phyloP scores from a whole-genome alignment of 1,140 invertebrate species.

The Homalodisca vitripennis region DNA sequence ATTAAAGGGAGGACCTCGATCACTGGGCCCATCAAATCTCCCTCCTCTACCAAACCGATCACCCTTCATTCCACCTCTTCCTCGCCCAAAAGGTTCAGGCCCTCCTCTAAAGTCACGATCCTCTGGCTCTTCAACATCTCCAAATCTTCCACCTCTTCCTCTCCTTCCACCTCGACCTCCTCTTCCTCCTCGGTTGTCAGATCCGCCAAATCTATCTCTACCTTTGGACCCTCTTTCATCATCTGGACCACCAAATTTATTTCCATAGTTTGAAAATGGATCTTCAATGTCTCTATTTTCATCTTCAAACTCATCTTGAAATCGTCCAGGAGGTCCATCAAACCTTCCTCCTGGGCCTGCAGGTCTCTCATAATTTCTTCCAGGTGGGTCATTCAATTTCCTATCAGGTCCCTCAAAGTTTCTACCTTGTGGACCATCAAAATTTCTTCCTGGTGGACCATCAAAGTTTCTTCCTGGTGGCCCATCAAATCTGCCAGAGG shows the following conservation, averaged over 20 bases:
- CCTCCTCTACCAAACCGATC: constrained; percentile 1
- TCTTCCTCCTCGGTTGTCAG: constrained; percentile 19
- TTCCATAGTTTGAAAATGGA: constrained; percentile 11
- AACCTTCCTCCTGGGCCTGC: constrained; percentile 18
- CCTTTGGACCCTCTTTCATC: neutral
- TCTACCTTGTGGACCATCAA: constrained; percentile 1
- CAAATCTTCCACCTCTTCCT: constrained; percentile 6
- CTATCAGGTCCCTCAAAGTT: constrained; percentile 14
- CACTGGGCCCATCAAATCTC: constrained; percentile 26
- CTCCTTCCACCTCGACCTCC: neutral
- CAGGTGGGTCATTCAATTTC: neutral
- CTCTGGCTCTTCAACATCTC: constrained; percentile 10
- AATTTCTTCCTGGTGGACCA: neutral
- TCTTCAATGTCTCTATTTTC: neutral
- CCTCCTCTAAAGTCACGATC: constrained; percentile 8
- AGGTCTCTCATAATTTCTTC: neutral
- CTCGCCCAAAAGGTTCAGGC: neutral
- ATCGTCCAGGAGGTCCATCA: constrained; percentile 14
- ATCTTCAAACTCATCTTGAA: neutral
- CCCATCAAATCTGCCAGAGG: constrained; percentile 25
- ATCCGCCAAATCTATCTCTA: neutral
- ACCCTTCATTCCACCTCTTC: neutral
- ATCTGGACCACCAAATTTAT: constrained; percentile 16
- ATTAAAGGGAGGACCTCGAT: constrained; percentile 6
- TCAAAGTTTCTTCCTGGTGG: constrained; percentile 9